Base-by-base conservation (phyloP, 2,113 vertebrate species). In the Oxygymnocypris stewartii region DNA sequence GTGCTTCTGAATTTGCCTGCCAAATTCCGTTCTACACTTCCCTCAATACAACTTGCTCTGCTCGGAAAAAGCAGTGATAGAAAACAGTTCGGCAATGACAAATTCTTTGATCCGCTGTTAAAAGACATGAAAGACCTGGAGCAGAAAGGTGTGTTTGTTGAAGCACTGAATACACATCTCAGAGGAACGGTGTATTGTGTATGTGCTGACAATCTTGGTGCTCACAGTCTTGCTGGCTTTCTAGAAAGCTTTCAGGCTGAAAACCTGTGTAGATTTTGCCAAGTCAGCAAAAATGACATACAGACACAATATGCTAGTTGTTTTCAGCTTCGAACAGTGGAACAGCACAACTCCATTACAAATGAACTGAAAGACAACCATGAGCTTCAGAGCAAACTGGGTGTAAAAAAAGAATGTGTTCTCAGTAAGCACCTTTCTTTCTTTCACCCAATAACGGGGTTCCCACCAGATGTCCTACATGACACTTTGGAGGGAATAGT, bases 141-240 rank as follows among this genome's bases (percentile, higher is more conserved):
- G 69, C 51, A 67, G 20, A 0, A 84, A 18, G 75, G 82, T 3
- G n/a, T 89, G 6, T 87, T 87, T 89, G 51, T 89, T 47, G 63
- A 90, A 28, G 7, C 2, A 4, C 3, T 89, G 42, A 73, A 65
- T 57, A 14, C 65, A 47, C 76, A 28, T 40, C 40, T 90, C 0
- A 82, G 40, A 28, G 79, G 37, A 47, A 90, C 69, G 1, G 31
- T 88, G 0, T 87, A 79, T 4, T 89, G 77, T 84, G 89, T 91
- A 57, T 87, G 65, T 82, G 83, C 89, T 71, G 87, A 89, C n/a
- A 91, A 87, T 76, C 61, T 90, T 31, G 89, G 84, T 14, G 87
- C 83, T 0, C 87, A 90, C 84, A 80, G 85, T 9, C 47, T 89
- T 59, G 84, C 75, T n/a, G 89, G 83, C 4, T 89, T 90, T 84